Evolutionary conservation across 2,888 invertebrate species (phyloP), one percentile per base, ranked within the genome.

Genomic region (Resseliella maxima): DNA sequence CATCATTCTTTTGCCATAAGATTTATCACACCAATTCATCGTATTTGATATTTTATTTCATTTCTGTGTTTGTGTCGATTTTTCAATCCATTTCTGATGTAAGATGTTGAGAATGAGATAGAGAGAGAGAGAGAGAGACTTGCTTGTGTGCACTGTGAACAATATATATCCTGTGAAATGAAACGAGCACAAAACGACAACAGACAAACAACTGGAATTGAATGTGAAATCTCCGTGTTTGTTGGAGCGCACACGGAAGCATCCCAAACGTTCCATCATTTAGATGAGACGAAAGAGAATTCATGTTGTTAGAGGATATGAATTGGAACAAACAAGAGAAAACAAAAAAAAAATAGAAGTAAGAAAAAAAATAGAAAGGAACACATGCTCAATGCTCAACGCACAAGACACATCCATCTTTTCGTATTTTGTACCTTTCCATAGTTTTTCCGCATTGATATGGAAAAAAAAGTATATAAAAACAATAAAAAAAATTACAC

Each of bases 1-100:
- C 72, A 72, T 72, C 72, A 72, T 72, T 72, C 72, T 72, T 72
- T 27, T 72, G 72, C 38, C 83, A 83, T 38, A 83, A 83, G 83
- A 83, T 83, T 83, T 83, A 83, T 83, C 83, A 83, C 83, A n/a
- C 38, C 83, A 38, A 83, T 83, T 83, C 83, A 83, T 83, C 83
- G 83, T 38, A 38, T 83, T 83, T 83, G 36, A 83, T 83, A 38
- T 83, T 83, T 83, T 38, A 72, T 72, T 83, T 83, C 41, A 6
- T n/a, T 83, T 83, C n/a, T 36, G 36, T 83, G 38, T 83, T 35
- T 83, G 38, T 83, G 36, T 38, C 83, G 83, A 83, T 83, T 83
- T 83, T 83, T 38, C 36, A 83, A 83, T 83, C 38, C 83, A 83
- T 83, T 72, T 35, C 15, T 2, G 31, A 2, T 15, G 31, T 31